Base-by-base conservation (phyloP, 2,888 invertebrate genomes). In the Philereme vetulata region DNA sequence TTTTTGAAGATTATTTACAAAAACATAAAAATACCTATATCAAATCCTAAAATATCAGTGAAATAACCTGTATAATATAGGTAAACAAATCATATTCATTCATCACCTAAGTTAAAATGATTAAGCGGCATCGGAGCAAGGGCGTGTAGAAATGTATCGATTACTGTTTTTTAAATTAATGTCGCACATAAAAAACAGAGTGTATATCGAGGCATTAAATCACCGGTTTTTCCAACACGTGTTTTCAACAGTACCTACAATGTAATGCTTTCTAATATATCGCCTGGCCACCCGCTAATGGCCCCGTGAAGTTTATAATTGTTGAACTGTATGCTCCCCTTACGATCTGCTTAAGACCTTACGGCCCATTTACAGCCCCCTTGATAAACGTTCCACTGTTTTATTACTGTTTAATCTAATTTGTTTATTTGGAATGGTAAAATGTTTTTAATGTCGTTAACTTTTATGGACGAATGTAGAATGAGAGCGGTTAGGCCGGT, bases 391-490 rank as follows among this genome's bases (percentile, higher is more conserved):
- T 51, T 46, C 48, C 55, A 11, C 51, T 60, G 59, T 55, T 62
- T 55, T 62, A 58, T 62, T 44, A 45, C 51, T 62, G 58, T 59
- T 57, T 62, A 58, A 58, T 54, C 35, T 56, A 62, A 62, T 62
- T 62, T 58, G 57, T 44, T 54, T 51, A 55, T 48, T 62, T 55
- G 54, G 51, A 58, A 62, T 42, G 55, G 49, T 62, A 52, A 62
- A 62, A 62, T 62, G 62, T 62, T 62, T 62, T 62, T 58, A 51
- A 62, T 55, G 44, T 51, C 58, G 46, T 58, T 49, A 62, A 62
- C 35, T 62, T 62, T 62, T 48, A 54, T 44, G 60, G 35, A 44
- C 46, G 42, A 43, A 51, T 48, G 51, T 43, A 35, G 36, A n/a
- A 47, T 42, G 42, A 36, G 6, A 5, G 7, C 34, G n/a, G 11